A percentile compares a stretch with the other conserved stretches of the same genome.
phyloP scores from a whole-genome alignment of 2,888 invertebrate genomes.

The Agapetus fuscipes region DNA sequence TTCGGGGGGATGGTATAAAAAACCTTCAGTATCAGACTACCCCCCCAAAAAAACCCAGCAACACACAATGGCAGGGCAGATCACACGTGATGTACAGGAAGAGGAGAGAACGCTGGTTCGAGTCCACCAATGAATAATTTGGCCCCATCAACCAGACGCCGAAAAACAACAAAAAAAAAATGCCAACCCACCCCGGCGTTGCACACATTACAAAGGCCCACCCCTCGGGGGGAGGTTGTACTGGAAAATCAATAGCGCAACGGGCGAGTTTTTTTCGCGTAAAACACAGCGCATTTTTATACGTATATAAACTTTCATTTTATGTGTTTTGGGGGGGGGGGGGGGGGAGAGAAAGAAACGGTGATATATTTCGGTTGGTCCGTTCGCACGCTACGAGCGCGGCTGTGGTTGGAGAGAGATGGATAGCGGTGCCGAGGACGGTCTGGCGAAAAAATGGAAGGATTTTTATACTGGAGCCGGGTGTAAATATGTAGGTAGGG shows the following conservation, averaged over 20 bases:
- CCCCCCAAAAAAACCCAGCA: too few relatives aligned
- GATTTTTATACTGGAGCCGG: slow-evolving; percentile 22
- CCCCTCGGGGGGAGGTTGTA: slow-evolving; percentile 24
- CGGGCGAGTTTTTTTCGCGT: slow-evolving; percentile 48
- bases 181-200: slow-evolving; percentile 7
- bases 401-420: slow-evolving; percentile 9
- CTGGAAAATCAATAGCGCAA: slow-evolving; percentile 51
- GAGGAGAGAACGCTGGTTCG: too few relatives aligned
- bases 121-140: slow-evolving; percentile 22
- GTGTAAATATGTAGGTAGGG: slow-evolving; percentile 22
- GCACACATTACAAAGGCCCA: slow-evolving; percentile 21
- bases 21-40: too few relatives aligned
- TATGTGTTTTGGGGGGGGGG: too few relatives aligned
- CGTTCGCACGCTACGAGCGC: neutral
- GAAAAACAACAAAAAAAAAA: slow-evolving; percentile 15
- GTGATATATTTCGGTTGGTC: slow-evolving; percentile 15
- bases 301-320: too few relatives aligned
- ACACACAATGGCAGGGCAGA: too few relatives aligned
- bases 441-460: slow-evolving; percentile 21
- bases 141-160: slow-evolving; percentile 18
- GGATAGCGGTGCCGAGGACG: slow-evolving; percentile 18
- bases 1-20: too few relatives aligned
- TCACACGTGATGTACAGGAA: too few relatives aligned
- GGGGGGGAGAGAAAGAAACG: slow-evolving; percentile 19
- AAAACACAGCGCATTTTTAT: slow-evolving; percentile 32